Evolutionary conservation across 2,888 invertebrate species (phyloP).

Genomic region (Spodoptera littoralis): DNA sequence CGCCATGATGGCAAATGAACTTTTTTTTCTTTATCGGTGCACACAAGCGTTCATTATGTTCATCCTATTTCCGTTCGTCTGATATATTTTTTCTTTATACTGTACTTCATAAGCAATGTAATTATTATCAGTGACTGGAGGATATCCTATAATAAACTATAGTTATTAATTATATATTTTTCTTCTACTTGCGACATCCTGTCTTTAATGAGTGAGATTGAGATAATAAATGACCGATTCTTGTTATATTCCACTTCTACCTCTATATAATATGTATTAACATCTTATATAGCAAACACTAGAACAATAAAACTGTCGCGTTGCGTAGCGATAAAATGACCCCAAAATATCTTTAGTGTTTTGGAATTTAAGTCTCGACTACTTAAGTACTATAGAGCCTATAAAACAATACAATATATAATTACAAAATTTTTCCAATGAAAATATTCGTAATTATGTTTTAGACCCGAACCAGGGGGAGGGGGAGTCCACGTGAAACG

Average conservation of each 20-base stretch:
- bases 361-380: too few relatives aligned
- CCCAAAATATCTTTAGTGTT: too few relatives aligned
- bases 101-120: conserved; percentile 8
- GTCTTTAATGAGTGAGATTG: not conserved
- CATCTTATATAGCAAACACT: too few relatives aligned
- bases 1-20: conserved; percentile 10
- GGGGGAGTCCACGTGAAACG: not conserved
- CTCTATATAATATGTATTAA: too few relatives aligned
- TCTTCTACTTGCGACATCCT: not conserved
- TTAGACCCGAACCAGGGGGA: too few relatives aligned
- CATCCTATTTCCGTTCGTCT: conserved; percentile 3
- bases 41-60: conserved; percentile 16
- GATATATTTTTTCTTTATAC: conserved; percentile 16
- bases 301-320: too few relatives aligned
- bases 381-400: too few relatives aligned
- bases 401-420: not conserved
- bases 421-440: not conserved
- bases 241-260: too few relatives aligned
- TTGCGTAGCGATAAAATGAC: too few relatives aligned
- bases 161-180: conserved; percentile 1
- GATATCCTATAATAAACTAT: conserved; percentile 7
- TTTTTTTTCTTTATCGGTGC: conserved; percentile 7
- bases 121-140: conserved; percentile 21
- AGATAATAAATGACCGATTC: not conserved
- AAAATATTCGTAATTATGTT: conserved; percentile 8